phyloP scores from a whole-genome alignment of 1,140 invertebrate genomes.

The Popillia japonica region DNA sequence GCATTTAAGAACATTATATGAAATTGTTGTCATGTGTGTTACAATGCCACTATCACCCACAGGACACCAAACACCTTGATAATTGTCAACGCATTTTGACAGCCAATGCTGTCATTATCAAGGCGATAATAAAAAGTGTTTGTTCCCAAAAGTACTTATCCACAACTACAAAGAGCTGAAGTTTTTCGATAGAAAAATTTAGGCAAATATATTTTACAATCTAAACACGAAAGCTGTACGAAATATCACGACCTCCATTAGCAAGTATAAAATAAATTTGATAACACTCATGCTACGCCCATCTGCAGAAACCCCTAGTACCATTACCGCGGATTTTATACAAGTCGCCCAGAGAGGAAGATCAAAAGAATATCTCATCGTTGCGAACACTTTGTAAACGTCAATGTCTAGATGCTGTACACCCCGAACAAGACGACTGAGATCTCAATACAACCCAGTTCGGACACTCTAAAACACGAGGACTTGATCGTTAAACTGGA shows the following conservation, averaged over 20 bases:
- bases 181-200: too few relatives aligned
- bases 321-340: not conserved
- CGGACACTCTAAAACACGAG: not conserved
- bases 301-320: not conserved
- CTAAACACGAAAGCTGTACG: not conserved
- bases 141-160: too few relatives aligned
- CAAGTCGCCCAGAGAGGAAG: not conserved
- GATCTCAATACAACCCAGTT: not conserved
- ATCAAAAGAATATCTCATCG: conserved; percentile 18
- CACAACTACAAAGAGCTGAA: too few relatives aligned
- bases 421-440: not conserved
- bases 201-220: too few relatives aligned
- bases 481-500: not conserved
- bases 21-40: too few relatives aligned
- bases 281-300: not conserved
- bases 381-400: not conserved
- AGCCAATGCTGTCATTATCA: too few relatives aligned
- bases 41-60: too few relatives aligned
- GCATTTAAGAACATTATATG: too few relatives aligned
- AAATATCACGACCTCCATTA: not conserved
- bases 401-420: not conserved
- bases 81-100: too few relatives aligned
- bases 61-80: too few relatives aligned
- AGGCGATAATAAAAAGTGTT: too few relatives aligned
- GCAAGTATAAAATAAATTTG: not conserved